phyloP scores from a whole-genome alignment of 2,113 vertebrate genomes.

The Propithecus coquereli region DNA sequence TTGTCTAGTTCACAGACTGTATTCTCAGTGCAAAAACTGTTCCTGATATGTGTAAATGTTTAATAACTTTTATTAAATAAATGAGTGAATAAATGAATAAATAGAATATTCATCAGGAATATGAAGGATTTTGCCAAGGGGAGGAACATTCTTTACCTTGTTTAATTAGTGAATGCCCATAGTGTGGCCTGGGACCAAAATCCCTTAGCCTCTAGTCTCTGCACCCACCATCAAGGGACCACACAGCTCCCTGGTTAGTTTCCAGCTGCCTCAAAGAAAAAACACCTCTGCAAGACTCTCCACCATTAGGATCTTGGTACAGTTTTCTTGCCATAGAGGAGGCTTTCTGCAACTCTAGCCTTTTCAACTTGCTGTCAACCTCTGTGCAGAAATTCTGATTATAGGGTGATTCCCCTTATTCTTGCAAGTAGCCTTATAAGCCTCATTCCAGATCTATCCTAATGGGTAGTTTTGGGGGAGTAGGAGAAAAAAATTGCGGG shows the following conservation, averaged over 20 bases:
- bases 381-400: background rate
- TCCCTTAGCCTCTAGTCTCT: background rate
- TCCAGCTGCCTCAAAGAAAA: background rate
- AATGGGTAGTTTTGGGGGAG: background rate
- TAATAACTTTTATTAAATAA: background rate
- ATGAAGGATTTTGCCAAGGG: background rate
- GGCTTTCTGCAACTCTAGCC: background rate
- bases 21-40: background rate
- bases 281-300: background rate
- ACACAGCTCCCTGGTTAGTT: background rate
- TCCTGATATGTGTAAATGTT: background rate
- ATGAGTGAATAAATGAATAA: background rate
- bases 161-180: background rate
- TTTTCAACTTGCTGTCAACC: background rate
- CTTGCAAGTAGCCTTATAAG: background rate
- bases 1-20: background rate
- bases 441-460: background rate
- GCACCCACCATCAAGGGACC: background rate
- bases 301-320: background rate
- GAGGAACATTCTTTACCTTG: background rate
- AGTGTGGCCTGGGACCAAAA: background rate
- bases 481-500: background rate
- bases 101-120: background rate
- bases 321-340: too few species aligned
- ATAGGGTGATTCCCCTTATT: background rate